Evolutionary conservation across 2,113 vertebrate genomes (phyloP), one percentile per base, ranked within the genome.

Genomic region (Neopipo cinnamomea): DNA sequence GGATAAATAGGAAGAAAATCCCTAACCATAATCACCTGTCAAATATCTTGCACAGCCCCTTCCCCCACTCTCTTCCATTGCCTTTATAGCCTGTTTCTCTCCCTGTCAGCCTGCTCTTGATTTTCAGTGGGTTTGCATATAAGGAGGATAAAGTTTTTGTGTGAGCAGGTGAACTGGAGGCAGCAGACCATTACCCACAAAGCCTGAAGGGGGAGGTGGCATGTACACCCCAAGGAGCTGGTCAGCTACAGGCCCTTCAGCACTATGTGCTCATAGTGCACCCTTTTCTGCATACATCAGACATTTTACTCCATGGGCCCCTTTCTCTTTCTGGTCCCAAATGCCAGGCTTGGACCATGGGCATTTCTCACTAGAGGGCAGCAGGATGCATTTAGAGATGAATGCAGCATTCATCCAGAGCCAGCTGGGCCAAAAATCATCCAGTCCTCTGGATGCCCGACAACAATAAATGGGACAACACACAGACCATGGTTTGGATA

Each of bases 291-390:
- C 12, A 14, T 11, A 12, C 41, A 14, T 2, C 27, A n/a, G 7
- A 1, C 4, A 28, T 7, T 9, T 6, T 11, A 31, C 31, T 20
- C 37, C 59, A 10, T 0, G 2, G 24, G 4, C 2, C 41, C 9
- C 17, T 4, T 61, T 23, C 39, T 31, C 23, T 35, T 37, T 5
- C 61, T 23, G 35, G 8, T 30, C 42, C 41, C 37, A 19, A 37
- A 22, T 1, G 20, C 30, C 4, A 18, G 55, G 39, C 22, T 27
- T 35, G 33, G 53, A 61, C 24, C 33, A 2, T 0, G 2, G 52
- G 28, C 53, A 17, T 35, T 14, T 44, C 79, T 67, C 67, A 55
- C 33, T 10, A 39, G 33, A 74, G 65, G 44, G 46, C 67, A 63
- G 78, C 37, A 59, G 46, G 67, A 71, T 24, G 71, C 71, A 5